Conservation (phyloP, 92 coral and sea anemone genomes). For the Heliopora coerulea region DNA sequence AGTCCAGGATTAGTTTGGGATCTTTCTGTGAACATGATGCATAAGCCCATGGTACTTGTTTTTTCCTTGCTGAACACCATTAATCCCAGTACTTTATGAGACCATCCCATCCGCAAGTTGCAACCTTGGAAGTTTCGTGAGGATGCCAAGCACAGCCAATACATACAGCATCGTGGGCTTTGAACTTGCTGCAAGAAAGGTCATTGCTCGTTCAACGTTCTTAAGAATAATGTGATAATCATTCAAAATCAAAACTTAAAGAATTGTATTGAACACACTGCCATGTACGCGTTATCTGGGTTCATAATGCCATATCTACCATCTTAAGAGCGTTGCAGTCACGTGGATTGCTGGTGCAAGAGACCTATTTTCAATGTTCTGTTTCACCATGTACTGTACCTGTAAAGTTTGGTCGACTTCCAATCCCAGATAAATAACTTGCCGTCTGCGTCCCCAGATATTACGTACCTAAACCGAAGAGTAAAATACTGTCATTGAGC, state of each 20-base stretch:
- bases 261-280: too few relatives aligned
- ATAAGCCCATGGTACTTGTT: not conserved
- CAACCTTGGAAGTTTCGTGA: slow-evolving; percentile 97
- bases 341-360: too few relatives aligned
- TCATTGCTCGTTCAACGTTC: too few relatives aligned
- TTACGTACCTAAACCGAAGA: slow-evolving; percentile 85
- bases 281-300: too few relatives aligned
- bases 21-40: not conserved
- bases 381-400: slow-evolving; percentile 47
- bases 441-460: slow-evolving; percentile 99
- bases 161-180: slow-evolving; percentile 98
- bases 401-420: slow-evolving; percentile 93
- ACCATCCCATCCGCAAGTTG: slow-evolving; percentile 99
- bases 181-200: slow-evolving; percentile 81
- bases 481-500: too few relatives aligned
- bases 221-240: too few relatives aligned
- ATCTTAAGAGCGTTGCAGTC: too few relatives aligned
- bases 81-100: slow-evolving; percentile 99
- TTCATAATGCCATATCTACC: too few relatives aligned
- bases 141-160: slow-evolving; percentile 99
- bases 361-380: too few relatives aligned
- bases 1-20: too few relatives aligned
- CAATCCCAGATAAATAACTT: slow-evolving; percentile 98
- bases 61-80: not conserved
- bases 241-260: too few relatives aligned